A percentile compares a stretch with the other conserved stretches of the same genome.
phyloP scores from a whole-genome alignment of 1,140 invertebrate species.

The Drosophila sulfurigaster region DNA sequence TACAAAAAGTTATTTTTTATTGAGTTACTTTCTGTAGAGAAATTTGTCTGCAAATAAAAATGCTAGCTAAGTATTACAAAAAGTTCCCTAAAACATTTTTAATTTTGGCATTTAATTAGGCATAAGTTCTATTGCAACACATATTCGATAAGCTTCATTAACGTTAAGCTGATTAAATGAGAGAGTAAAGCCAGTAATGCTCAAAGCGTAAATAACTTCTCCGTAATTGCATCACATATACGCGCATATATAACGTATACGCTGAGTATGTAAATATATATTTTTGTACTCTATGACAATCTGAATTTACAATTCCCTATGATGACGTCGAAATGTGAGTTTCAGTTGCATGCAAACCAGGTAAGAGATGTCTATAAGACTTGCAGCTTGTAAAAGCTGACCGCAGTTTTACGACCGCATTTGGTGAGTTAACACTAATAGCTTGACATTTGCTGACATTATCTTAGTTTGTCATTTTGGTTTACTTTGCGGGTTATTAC shows the following conservation, averaged over 20 bases:
- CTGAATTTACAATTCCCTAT: background rate
- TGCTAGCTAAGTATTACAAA: too few relatives aligned
- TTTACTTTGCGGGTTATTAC: background rate
- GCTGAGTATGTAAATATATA: background rate
- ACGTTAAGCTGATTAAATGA: too few relatives aligned
- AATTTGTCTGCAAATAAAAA: too few relatives aligned
- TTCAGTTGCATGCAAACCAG: slow-evolving; percentile 4
- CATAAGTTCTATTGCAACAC: too few relatives aligned
- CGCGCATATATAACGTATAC: background rate
- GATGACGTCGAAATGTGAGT: slow-evolving; percentile 17
- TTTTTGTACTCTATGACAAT: background rate
- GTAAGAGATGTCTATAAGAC: slow-evolving; percentile 51
- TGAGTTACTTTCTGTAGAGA: too few relatives aligned
- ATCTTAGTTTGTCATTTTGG: background rate
- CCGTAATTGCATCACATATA: background rate
- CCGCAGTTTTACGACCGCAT: slow-evolving; percentile 67
- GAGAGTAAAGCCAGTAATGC: too few relatives aligned
- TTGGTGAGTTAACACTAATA: slow-evolving; percentile 52
- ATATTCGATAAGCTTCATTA: too few relatives aligned
- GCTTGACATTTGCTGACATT: slow-evolving; percentile 16
- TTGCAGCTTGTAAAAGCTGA: slow-evolving; percentile 23
- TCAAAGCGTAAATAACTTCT: too few relatives aligned
- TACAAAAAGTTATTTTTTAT: too few relatives aligned
- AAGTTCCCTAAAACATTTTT: too few relatives aligned
- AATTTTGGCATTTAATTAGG: too few relatives aligned